Base-by-base conservation (phyloP, 1,140 invertebrate genomes). In the Battus philenor region DNA sequence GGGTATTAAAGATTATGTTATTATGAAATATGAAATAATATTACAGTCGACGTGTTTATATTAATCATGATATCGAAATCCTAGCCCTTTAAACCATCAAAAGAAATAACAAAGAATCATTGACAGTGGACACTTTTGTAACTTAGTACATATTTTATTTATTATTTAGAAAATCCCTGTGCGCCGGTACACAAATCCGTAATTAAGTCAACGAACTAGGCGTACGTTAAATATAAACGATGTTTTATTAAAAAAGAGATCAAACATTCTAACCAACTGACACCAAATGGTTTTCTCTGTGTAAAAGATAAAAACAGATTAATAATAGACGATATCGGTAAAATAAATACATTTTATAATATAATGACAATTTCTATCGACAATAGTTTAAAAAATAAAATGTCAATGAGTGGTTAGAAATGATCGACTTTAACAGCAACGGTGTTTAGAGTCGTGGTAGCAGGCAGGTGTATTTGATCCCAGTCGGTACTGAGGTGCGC, bases 361-460 rank as follows among this genome's bases (percentile, higher is more conserved):
- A 27, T 9, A 7, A 0, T 0, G 2, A 1, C 5, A 24, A 24
- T 5, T 2, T 24, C 20, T 24, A 7, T 24, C n/a, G n/a, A n/a
- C n/a, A n/a, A n/a, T n/a, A n/a, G n/a, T n/a, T n/a, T n/a, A n/a
- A n/a, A n/a, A n/a, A n/a, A n/a, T n/a, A n/a, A n/a, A n/a, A n/a
- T n/a, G n/a, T n/a, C n/a, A n/a, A n/a, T n/a, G n/a, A n/a, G 2
- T 24, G 22, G 27, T 88, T 87, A 97, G 85, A 97, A 96, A 85
- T 96, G 95, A 85, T 96, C 94, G 32, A 96, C 93, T 84, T 95
- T 91, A 34, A 96, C 94, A 29, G 94, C 93, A 4, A 97, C 93
- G 53, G 92, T 94, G 72, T 95, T 94, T 12, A 94, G 90, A 4
- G 91, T 94, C 62, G 94, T 93, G 82, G 91, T 94, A 20, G 90